Percentiles rank a stretch among this genome's conserved stretches.
These are phyloP conservation scores for Trissolcus basalis DNA, from an alignment of 1,140 invertebrate genomes.

Conservation along the genomic window DNA sequence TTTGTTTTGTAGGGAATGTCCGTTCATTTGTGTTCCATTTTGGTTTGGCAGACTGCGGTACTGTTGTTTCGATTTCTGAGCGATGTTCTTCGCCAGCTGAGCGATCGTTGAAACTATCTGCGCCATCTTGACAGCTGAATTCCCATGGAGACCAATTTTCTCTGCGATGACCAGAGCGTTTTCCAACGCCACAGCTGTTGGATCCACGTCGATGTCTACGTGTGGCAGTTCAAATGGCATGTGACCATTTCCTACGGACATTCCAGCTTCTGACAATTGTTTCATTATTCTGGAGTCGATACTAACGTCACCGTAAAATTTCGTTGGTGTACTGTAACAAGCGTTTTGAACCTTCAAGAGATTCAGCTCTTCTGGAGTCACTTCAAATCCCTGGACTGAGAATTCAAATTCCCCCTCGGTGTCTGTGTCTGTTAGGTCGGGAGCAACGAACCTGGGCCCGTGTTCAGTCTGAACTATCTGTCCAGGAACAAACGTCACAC, in stretches of 20 bases:
- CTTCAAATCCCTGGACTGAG: slow-evolving; percentile 85
- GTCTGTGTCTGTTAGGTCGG: slow-evolving; percentile 81
- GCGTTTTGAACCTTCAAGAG: slow-evolving; percentile 79
- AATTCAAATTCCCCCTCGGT: slow-evolving; percentile 82
- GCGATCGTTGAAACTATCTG: slow-evolving; percentile 72
- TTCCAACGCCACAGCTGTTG: slow-evolving; percentile 74
- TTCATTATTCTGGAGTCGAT: slow-evolving; percentile 82
- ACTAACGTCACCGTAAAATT: slow-evolving; percentile 78
- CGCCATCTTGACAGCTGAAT: slow-evolving; percentile 73
- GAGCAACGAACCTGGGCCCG: slow-evolving; percentile 83
- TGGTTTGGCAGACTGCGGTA: slow-evolving; percentile 5
- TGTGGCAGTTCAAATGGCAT: slow-evolving; percentile 79
- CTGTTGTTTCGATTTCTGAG: slow-evolving; percentile 59
- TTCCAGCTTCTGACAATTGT: slow-evolving; percentile 82
- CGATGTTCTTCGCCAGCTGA: slow-evolving; percentile 71
- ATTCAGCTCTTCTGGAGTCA: slow-evolving; percentile 82
- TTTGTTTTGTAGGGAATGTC: slow-evolving; percentile 51
- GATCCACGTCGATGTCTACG: slow-evolving; percentile 80
- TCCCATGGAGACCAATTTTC: slow-evolving; percentile 71
- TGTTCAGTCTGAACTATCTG: slow-evolving; percentile 84
- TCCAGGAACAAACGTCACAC: slow-evolving; percentile 83
- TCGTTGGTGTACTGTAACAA: slow-evolving; percentile 75
- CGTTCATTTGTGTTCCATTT: slow-evolving; percentile 48
- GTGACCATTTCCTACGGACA: slow-evolving; percentile 81
- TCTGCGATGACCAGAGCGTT: slow-evolving; percentile 71